Conservation (phyloP, 2,888 invertebrate genomes). For the Digitonthophagus gazella region DNA sequence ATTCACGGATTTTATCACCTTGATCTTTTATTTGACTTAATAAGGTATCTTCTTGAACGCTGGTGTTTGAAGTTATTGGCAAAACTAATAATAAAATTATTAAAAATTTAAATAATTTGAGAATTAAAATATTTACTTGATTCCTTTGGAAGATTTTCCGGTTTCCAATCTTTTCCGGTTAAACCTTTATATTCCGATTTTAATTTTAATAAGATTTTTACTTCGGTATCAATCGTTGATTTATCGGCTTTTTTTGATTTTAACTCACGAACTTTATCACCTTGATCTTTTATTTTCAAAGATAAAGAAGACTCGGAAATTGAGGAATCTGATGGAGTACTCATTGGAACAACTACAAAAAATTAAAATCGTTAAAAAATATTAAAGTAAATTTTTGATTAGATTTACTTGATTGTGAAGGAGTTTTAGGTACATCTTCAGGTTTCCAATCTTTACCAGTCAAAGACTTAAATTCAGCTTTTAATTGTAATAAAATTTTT, state of each 20-base stretch:
- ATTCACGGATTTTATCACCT: conserved; percentile 49
- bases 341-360: conserved; percentile 2
- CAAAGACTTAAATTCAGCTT: conserved; percentile 70
- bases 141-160: conserved; percentile 42
- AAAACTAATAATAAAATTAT: no score
- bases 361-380: neutral
- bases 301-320: conserved; percentile 47
- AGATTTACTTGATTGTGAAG: neutral
- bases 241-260: conserved; percentile 60
- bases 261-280: conserved; percentile 70
- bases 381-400: conserved; percentile 2
- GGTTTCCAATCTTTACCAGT: conserved; percentile 61
- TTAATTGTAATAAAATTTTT: conserved; percentile 66
- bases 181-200: conserved; percentile 74
- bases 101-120: no score
- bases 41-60: conserved; percentile 42
- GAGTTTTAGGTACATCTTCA: conserved; percentile 38
- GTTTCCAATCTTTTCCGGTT: conserved; percentile 60
- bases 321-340: conserved; percentile 30
- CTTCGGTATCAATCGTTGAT: conserved; percentile 53
- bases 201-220: conserved; percentile 64
- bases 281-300: conserved; percentile 57
- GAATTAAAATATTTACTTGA: no score
- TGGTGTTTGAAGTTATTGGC: neutral
- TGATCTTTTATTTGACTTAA: conserved; percentile 47